Base-by-base conservation (phyloP, 1,140 invertebrate genomes). In the Drosophila nasuta region DNA sequence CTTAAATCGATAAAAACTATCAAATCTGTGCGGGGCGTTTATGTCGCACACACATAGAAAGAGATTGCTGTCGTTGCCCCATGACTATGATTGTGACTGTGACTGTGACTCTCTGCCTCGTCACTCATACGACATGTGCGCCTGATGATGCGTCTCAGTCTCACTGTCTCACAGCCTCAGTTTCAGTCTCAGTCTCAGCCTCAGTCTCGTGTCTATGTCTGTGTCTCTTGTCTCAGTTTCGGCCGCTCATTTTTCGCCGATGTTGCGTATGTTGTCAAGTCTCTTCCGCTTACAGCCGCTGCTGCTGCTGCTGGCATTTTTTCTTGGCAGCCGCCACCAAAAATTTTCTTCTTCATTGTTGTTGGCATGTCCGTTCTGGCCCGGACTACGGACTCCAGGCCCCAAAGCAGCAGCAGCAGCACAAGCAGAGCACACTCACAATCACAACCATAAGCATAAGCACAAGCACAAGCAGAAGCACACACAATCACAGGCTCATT, bases 1-100 rank as follows among this genome's bases (percentile, higher is more conserved):
- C 85, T 89, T 89, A 81, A 89, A 90, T 89, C 85, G 86, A 89
- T 89, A 89, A 89, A 89, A 89, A 89, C 86, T 90, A 89, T 85
- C 81, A 89, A 90, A 85, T 90, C 86, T 90, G 81, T 89, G 75
- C 69, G 81, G 81, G 81, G 86, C 86, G 82, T 87, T 85, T 86
- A 73, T 72, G 65, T 43, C 66, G 33, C 48, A 57, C 38, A 48
- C 30, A 33, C 30, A 52, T 38, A 28, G 48, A 45, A 11, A n/a
- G 3, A n/a, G 57, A 48, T 59, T 66, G 41, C 48, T 67, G 56
- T 43, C 64, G 73, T 66, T 41, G 57, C 60, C 46, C 48, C 60
- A 30, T 52, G 58, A 54, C 33, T 63, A 30, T 13, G 72, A 66
- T 72, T 58, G 13, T 48, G 30, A n/a, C 63, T 56, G n/a, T 69